Evolutionary conservation across 1,140 invertebrate genomes (phyloP), one percentile per base, ranked within the genome.

Genomic region (Eumeta japonica): DNA sequence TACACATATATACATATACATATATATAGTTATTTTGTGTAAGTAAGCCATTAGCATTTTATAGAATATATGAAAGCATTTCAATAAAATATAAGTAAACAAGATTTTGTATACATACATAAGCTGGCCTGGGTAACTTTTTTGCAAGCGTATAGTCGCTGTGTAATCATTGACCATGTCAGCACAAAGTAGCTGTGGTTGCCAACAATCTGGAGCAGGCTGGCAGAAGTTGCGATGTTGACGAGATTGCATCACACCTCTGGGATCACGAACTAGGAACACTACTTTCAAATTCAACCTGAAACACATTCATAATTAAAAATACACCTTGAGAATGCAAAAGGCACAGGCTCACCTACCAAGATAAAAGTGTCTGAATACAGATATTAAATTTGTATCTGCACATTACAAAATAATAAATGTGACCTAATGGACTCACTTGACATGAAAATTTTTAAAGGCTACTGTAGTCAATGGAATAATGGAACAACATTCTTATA

Each of bases 211-310:
- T 3, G 86, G 82, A 40, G 84, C 79, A n/a, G 82, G 82, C 0
- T 84, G 87, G 59, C 91, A 94, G 87, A 91, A 94, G 33, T 84
- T 81, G 2, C 90, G 79, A 62, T 92, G 89, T 40, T 85, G 84
- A 24, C 92, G 76, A 0, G 90, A 93, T 62, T 92, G 90, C 59
- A 93, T 75, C 30, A 87, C 90, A 11, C 89, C 91, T 28, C 91
- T 77, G 7, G 91, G 92, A 75, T 94, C 92, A 28, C 91, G 78
- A 20, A 92, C 82, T 43, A 94, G 64, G 10, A 91, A 71, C 37
- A 94, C 66, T 36, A 94, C 79, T 61, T 85, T 83, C 41, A 90
- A 68, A 54, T 88, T 87, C 54, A 88, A 76, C 45, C 87, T 89
- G 56, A 13, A 73, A 71, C 40, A 39, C n/a, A 24, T 24, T 7